Base-by-base conservation (phyloP, 2,888 invertebrate species). In the Saturnia pavonia region DNA sequence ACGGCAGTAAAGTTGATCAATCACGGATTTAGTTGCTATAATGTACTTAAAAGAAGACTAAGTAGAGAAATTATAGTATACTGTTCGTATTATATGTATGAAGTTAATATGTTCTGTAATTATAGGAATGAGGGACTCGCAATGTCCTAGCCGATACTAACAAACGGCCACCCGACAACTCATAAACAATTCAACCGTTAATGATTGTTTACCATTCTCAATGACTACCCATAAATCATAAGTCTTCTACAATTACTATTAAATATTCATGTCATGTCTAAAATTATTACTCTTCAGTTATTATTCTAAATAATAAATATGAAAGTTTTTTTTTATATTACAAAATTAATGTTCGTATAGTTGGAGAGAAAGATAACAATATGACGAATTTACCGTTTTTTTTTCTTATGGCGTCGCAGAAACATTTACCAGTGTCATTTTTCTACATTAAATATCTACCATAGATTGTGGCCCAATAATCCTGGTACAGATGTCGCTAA, bases 141-240 rank as follows among this genome's bases (percentile, higher is more conserved):
- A 27, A 60, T 60, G 57, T 60, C 12, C 25, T 27, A 60, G 25
- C 40, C 40, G n/a, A 2, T 65, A 40, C 65, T 19, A 9, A 65
- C 65, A 65, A n/a, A 65, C 65, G 40, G 40, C 11, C 57, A 65
- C 19, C 65, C 40, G 65, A 65, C 40, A 66, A 40, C 42, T 70
- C 66, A 66, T 70, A 67, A 70, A 70, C 34, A 67, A 70, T 70
- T 70, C 70, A 70, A 25, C 34, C 40, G 51, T 3, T 70, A 70
- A 70, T 70, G 67, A 40, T 19, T 70, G 70, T 70, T 70, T 70
- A 51, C 43, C 19, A 43, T 19, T 51, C 70, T n/a, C 48, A 19
- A 65, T 54, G 66, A 12, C 54, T 51, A 51, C 70, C 54, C 70
- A 70, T 60, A 69, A 51, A 66, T 66, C 54, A 67, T 34, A 48